Base-by-base conservation (phyloP, 2,113 vertebrate species). In the Myotis brandtii region DNA sequence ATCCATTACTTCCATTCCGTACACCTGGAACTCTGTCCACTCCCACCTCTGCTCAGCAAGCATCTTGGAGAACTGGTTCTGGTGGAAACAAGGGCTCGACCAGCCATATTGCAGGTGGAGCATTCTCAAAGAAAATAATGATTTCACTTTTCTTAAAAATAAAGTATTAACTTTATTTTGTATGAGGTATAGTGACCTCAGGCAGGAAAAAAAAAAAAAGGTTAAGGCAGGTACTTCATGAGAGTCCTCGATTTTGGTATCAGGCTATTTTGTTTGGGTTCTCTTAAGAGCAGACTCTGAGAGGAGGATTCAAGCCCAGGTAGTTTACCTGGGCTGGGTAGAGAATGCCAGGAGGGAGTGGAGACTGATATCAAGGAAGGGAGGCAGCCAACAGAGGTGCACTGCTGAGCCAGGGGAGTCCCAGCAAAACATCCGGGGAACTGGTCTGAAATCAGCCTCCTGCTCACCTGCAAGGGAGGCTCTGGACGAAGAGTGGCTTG, bases 41-140 rank as follows among this genome's bases (percentile, higher is more conserved):
- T 80, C 82, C 86, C 62, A 43, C 3, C 12, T 62, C 20, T 1
- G 0, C 84, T 56, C 34, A 25, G 79, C 73, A 37, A 46, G n/a
- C 66, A 27, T 52, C 69, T 83, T 75, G 30, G 81, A 97, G 93
- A 93, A 82, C 32, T 32, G 0, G 0, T 75, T 98, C 95, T 97
- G 86, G 92, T 83, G 76, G 67, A 82, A 67, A 62, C 76, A 94
- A 75, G 92, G 34, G 3, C 66, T 43, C 7, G 64, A 59, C n/a
- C 52, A 91, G 40, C 40, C 25, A 54, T 91, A 34, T 3, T 50
- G 72, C 77, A 79, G 56, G 64, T 40, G 73, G 30, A 37, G 6
- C 84, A 86, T 89, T 93, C 87, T 72, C 84, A 62, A 94, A 92
- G 89, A 91, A 98, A 97, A 96, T 54, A 30, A 76, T 80, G 13